Evolutionary conservation across 2,888 invertebrate genomes (phyloP).

Genomic region (Anaspis maculata): DNA sequence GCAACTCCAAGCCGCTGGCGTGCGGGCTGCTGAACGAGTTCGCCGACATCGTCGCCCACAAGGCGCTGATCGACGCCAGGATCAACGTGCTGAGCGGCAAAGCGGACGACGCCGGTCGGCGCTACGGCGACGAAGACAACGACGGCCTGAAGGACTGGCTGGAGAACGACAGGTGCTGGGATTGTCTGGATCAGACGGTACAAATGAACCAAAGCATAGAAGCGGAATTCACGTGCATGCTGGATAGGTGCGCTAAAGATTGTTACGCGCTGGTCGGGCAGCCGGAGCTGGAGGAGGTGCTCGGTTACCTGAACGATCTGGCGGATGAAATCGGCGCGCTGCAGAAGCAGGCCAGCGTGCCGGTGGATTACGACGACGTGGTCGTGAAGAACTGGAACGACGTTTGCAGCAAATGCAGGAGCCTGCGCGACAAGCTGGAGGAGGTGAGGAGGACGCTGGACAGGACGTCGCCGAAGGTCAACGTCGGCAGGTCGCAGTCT

Average conservation of each 20-base stretch:
- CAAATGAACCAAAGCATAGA: slow-evolving; percentile 48
- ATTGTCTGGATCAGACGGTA: slow-evolving; percentile 43
- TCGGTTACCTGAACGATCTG: slow-evolving; percentile 27
- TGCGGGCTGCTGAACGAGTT: slow-evolving; percentile 53
- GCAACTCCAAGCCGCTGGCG: slow-evolving; percentile 42
- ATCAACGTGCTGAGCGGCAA: slow-evolving; percentile 57
- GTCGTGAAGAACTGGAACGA: slow-evolving; percentile 43
- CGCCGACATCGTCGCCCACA: slow-evolving; percentile 64
- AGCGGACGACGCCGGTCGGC: slow-evolving; percentile 18
- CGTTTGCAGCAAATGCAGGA: slow-evolving; percentile 50
- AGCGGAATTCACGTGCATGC: slow-evolving; percentile 60
- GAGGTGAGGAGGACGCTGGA: slow-evolving; percentile 35
- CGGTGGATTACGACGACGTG: slow-evolving; percentile 17
- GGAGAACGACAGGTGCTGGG: slow-evolving; percentile 33
- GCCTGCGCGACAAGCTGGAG: slow-evolving; percentile 48
- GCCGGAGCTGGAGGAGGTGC: slow-evolving; percentile 26
- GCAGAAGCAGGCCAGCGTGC: slow-evolving; percentile 23
- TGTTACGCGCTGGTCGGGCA: slow-evolving; percentile 46
- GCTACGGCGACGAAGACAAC: slow-evolving; percentile 1
- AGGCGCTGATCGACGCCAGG: slow-evolving; percentile 68
- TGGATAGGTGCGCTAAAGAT: slow-evolving; percentile 55
- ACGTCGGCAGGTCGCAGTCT: slow-evolving; percentile 24
- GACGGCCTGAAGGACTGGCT: slow-evolving; percentile 27
- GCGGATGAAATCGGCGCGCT: slow-evolving; percentile 25
- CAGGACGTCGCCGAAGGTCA: slow-evolving; percentile 3